Conservation (phyloP, 2,113 vertebrate genomes). For the Leptobrachium ailaonicum region DNA sequence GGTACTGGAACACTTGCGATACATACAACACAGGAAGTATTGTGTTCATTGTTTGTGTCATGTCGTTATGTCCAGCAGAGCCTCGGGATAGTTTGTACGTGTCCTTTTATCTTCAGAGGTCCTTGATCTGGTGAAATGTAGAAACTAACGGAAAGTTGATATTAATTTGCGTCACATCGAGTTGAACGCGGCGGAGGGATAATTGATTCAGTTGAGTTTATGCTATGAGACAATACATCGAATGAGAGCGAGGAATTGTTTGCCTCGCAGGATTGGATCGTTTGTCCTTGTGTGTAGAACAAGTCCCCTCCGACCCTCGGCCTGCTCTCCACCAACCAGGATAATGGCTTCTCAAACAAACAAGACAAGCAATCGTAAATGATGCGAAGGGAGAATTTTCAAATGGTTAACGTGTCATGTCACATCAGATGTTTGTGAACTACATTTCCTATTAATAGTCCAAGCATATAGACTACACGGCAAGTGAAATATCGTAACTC, state of each 20-base stretch:
- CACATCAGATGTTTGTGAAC: no score
- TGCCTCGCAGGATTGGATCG: conserved; percentile 29
- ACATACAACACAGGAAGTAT: no score
- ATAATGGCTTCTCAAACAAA: conserved; percentile 22
- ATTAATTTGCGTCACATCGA: conserved; percentile 7
- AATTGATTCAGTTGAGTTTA: conserved; percentile 16
- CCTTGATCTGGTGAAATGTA: no score
- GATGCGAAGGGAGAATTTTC: not conserved
- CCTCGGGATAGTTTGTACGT: no score
- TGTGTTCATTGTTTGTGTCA: no score
- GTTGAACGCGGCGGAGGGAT: conserved; percentile 2
- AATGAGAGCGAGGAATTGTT: conserved; percentile 25
- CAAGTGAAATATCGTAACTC: no score
- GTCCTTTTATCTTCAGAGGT: no score
- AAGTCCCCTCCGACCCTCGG: conserved; percentile 6
- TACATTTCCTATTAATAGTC: no score
- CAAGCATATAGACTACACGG: no score
- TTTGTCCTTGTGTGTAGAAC: conserved; percentile 21
- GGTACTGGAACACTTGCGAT: no score
- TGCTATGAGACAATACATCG: conserved; percentile 27
- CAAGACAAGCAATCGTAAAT: conserved; percentile 22
- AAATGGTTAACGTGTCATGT: no score
- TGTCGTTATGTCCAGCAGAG: no score
- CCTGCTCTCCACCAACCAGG: not conserved
- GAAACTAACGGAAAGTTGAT: not conserved